phyloP scores from a whole-genome alignment of 2,797 vertebrate species.

The Rhadinocentrus ornatus region DNA sequence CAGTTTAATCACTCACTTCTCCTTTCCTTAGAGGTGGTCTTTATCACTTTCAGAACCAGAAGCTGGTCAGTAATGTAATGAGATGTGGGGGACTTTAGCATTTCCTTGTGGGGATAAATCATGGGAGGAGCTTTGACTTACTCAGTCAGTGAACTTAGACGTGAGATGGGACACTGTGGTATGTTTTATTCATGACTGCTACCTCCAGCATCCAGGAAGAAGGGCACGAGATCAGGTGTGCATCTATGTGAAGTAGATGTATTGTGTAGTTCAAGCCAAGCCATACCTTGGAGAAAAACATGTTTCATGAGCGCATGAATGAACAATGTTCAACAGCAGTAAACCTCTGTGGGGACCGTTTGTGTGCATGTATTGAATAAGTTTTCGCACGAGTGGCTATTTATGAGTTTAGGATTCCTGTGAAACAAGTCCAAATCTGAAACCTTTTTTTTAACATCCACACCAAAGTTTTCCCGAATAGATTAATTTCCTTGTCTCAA shows the following conservation, averaged over 20 bases:
- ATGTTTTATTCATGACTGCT: slow-evolving; percentile 57
- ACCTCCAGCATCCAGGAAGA: slow-evolving; percentile 16
- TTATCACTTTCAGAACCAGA: not conserved
- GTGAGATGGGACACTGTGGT: slow-evolving; percentile 8
- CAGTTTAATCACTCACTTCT: not conserved
- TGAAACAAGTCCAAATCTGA: too few relatives aligned
- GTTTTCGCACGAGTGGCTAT: too few relatives aligned
- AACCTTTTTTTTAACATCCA: too few relatives aligned
- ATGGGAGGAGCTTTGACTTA: slow-evolving; percentile 2
- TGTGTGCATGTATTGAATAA: too few relatives aligned
- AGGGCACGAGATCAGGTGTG: slow-evolving; percentile 47
- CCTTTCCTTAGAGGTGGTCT: slow-evolving; percentile 20
- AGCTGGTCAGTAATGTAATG: slow-evolving; percentile 5
- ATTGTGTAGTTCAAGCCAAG: slow-evolving; percentile 13
- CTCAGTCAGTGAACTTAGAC: slow-evolving; percentile 21
- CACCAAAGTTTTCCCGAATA: too few relatives aligned
- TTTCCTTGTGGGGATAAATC: slow-evolving; percentile 4
- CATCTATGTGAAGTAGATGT: slow-evolving; percentile 19
- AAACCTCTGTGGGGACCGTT: too few relatives aligned
- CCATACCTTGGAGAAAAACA: slow-evolving; percentile 31
- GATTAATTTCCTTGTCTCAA: too few relatives aligned
- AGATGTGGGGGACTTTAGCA: not conserved
- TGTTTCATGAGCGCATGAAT: slow-evolving; percentile 44
- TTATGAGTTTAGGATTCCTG: too few relatives aligned
- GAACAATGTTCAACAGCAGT: too few relatives aligned